Evolutionary conservation across 2,113 vertebrate species (phyloP), one percentile per base, ranked within the genome.

Genomic region (Ptychochromis oligacanthus): DNA sequence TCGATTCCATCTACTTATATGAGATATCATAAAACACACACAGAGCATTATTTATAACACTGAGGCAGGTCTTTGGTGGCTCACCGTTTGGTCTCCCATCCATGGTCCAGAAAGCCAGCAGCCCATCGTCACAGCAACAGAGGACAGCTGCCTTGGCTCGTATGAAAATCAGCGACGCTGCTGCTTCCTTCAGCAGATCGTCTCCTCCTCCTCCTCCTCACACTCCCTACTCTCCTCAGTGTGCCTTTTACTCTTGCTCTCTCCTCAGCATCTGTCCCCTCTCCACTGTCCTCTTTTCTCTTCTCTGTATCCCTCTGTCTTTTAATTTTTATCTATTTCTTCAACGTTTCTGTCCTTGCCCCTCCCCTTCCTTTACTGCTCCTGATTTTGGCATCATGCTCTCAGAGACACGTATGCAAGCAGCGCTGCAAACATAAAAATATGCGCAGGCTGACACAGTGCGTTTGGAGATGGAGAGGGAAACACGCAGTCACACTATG

Each of bases 21-120:
- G 12, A 82, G 46, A 72, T 2, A 1, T 24, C 20, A 64, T 43
- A 2, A 58, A 79, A 75, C 22, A 55, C 40, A 77, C 52, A 55
- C 1, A 55, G 1, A 59, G 17, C 58, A 55, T 58, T 15, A 31
- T 59, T 34, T 6, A 31, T 15, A 34, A 17, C n/a, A 57, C 1
- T 52, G 26, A 80, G 7, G 15, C 22, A 38, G 55, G 2, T 81
- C 40, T 70, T 59, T 65, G 26, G 36, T 52, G 0, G 3, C 90
- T 91, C 61, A 94, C 93, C 90, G 77, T 91, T 83, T 90, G 91
- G 72, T 94, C 93, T 0, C 87, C 88, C 91, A 92, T 91, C 93
- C 93, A 94, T 49, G 93, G 93, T 89, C 93, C 93, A 24, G 93
- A 94, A 59, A 94, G 91, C 93, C 93, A 94, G 87, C 93, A 94